Percentiles rank a stretch among this genome's conserved stretches.
These are phyloP conservation scores for Petrocephalus microphthalmus DNA, from an alignment of 2,113 vertebrate genomes.

Conservation along the genomic window DNA sequence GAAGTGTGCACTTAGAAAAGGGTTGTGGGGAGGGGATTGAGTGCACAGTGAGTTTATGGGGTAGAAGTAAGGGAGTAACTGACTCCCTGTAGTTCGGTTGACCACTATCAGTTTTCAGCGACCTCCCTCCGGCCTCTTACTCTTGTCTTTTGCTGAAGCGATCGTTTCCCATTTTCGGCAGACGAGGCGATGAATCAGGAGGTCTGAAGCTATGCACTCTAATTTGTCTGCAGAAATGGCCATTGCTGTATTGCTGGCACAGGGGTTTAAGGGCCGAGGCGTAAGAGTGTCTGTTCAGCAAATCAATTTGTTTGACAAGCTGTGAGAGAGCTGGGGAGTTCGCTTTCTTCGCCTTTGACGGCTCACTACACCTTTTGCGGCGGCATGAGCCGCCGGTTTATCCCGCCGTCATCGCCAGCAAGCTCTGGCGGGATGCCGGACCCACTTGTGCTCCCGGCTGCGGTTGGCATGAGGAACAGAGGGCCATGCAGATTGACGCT, in stretches of 20 bases:
- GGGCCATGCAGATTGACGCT: background rate
- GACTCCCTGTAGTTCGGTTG: background rate
- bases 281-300: slow-evolving; percentile 5
- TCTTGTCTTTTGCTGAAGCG: background rate
- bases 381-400: background rate
- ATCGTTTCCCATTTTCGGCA: slow-evolving; percentile 6
- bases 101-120: background rate
- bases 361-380: background rate
- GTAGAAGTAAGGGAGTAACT: background rate
- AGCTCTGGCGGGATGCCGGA: background rate
- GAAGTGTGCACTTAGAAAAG: background rate
- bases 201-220: background rate
- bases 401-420: background rate
- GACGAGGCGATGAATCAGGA: slow-evolving; percentile 7
- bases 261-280: background rate
- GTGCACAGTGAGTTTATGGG: background rate
- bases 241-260: background rate
- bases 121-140: too few relatives aligned
- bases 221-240: background rate
- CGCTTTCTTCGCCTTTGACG: background rate
- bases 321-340: background rate
- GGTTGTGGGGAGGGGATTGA: background rate
- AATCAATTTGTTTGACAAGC: slow-evolving; percentile 11
- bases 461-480: background rate
- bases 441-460: background rate